Evolutionary conservation across 2,113 vertebrate genomes (phyloP).

Genomic region (Entelurus aequoreus): DNA sequence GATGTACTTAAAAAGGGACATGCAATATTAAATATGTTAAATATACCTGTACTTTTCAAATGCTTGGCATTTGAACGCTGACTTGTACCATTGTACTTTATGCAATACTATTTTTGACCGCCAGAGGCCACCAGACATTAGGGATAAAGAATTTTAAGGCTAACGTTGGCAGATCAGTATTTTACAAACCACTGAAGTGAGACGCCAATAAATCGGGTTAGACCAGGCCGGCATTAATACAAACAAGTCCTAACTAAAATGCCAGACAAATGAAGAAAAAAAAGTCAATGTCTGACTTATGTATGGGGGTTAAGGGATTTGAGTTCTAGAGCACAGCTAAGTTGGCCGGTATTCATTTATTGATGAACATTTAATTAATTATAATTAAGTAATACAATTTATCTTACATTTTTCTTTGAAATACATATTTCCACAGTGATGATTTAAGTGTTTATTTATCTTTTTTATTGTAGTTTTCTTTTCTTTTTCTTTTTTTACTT

Average conservation of each 20-base stretch:
- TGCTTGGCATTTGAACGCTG: neutral
- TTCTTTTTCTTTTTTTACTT: too few relatives aligned
- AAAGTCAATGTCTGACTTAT: neutral
- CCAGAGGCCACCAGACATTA: conserved; percentile 47
- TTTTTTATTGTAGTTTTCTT: too few relatives aligned
- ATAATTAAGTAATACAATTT: too few relatives aligned
- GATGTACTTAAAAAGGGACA: too few relatives aligned
- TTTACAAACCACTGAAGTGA: neutral
- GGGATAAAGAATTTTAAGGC: conserved; percentile 1
- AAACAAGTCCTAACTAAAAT: neutral
- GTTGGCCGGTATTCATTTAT: too few relatives aligned
- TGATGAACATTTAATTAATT: too few relatives aligned
- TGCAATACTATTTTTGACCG: conserved; percentile 32
- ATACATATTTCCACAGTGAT: too few relatives aligned
- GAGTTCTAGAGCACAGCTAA: too few relatives aligned
- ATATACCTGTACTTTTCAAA: conserved; percentile 56
- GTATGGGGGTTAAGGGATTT: neutral
- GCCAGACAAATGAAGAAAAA: neutral
- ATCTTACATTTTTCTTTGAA: too few relatives aligned
- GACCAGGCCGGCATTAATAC: neutral
- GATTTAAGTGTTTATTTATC: too few relatives aligned
- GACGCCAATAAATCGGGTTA: neutral
- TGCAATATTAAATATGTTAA: conserved; percentile 39
- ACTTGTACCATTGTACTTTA: neutral
- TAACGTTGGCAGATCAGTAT: neutral